Base-by-base conservation (phyloP, 2,113 vertebrate genomes). In the Butorides virescens region DNA sequence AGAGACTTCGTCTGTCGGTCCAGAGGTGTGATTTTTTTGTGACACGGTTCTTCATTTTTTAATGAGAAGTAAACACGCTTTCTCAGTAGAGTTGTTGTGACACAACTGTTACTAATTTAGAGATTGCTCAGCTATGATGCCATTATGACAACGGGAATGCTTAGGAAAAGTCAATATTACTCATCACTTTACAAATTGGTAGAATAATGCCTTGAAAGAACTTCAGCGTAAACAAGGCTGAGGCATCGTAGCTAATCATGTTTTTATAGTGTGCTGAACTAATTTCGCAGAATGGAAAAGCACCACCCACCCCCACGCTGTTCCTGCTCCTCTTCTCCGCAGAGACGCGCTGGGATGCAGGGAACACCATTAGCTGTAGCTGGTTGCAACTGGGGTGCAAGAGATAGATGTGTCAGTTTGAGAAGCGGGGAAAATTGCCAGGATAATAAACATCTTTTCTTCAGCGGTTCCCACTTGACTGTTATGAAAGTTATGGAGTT, bases 11-110 rank as follows among this genome's bases (percentile, higher is more conserved):
- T 72, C 37, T 65, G 9, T 73, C 1, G 2, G 62, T 76, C 26
- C 1, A 1, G 10, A n/a, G 5, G 2, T 0, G 0, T 2, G 2
- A 55, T 91, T 90, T 80, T 83, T 86, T 55, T 21, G 0, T 74
- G n/a, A 39, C 37, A 91, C 15, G 3, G 16, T 71, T 95, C 53
- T 71, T 91, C 19, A 47, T 90, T 82, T 85, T 90, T 59, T 93
- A 91, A 70, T 82, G 77, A 79, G 80, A 85, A 88, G 46, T 70
- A 92, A 94, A 46, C 32, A 78, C 21, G 37, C 25, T 86, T 95
- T 61, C 71, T 93, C 88, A 70, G 61, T 36, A 88, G 77, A 88
- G 56, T 56, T 42, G 32, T 42, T 85, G 42, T 79, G 92, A 76
- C 71, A 66, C 83, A 90, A 73, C 55, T 79, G 59, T 71, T 87